Base-by-base conservation (phyloP, 2,113 vertebrate genomes). In the Pagrus major region DNA sequence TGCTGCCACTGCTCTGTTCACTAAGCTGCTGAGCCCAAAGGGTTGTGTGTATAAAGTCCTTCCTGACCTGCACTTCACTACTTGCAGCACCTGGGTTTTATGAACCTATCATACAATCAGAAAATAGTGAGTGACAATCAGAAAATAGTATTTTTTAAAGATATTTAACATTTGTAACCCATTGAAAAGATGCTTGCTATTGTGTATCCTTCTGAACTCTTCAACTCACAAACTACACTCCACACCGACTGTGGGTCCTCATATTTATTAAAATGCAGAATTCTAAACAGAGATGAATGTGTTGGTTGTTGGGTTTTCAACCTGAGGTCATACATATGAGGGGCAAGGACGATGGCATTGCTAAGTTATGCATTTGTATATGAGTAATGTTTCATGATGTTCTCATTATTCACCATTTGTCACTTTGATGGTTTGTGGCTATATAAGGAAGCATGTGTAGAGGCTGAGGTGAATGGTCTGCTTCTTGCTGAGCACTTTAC, bases 401-500 rank as follows among this genome's bases (percentile, higher is more conserved):
- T 70, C 56, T 64, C 63, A 68, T 68, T 42, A 78, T 27, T 69
- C 49, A 41, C 5, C 21, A 6, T 55, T 49, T 84, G 56, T 58
- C 51, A 58, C 14, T n/a, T 41, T 63, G 56, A 1, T 1, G 31
- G 64, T 39, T 47, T 56, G 35, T 65, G 60, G 42, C 80, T 65
- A 27, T 82, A 76, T 65, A 65, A 82, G 72, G 72, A 39, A 71
- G 25, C 25, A 33, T 11, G 56, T 25, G 16, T 10, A 46, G 63
- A 27, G 23, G 44, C 49, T 27, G 16, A 58, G 25, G 25, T 39
- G 37, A 47, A 65, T 4, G 11, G 56, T 7, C 12, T 14, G 60
- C 15, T 33, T 58, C 23, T 16, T 44, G 21, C 49, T 8, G 2
- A 55, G 49, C 27, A 10, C 27, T 61, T 21, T 33, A n/a, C 51